Evolutionary conservation across 2,888 invertebrate species (phyloP), one percentile per base, ranked within the genome.

Genomic region (Polydrusus tereticollis): DNA sequence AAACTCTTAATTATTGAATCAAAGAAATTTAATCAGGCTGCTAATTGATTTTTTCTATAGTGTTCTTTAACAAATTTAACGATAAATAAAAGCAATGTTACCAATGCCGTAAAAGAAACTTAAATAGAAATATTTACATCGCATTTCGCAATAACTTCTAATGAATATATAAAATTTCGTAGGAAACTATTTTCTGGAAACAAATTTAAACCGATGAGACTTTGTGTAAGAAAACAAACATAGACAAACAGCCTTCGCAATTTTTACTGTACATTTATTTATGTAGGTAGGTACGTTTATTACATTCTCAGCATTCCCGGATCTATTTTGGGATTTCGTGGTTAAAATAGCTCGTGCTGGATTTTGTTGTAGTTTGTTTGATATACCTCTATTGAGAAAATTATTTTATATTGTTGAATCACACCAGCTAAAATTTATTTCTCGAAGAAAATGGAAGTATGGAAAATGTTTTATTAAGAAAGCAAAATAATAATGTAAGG

Each of bases 261-360:
- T 63, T 63, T 63, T 63, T 33, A n/a, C 50, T 14, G 20, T 16
- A 62, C 26, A 62, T 63, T 50, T 63, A 63, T 63, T 63, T 63
- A 33, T 14, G 63, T 50, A 50, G 50, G 63, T 63, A 63, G 50
- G 63, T 63, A 63, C 63, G 68, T 68, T 60, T 60, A 68, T 68
- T 68, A 23, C 68, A 68, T 68, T 60, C 68, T 18, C 47, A 38
- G 26, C 10, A 52, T 68, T 60, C 68, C 60, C 6, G 14, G 16
- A 47, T 18, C 60, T 68, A 68, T 68, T 68, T 68, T 20, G 18
- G 68, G 68, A 60, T 43, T 68, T 60, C 52, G 60, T 50, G 60
- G 38, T 23, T 60, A 36, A 68, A 68, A 68, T 68, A 52, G 10
- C 67, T 50, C 20, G 10, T 0, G 52, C 29, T 23, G 23, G n/a